Evolutionary conservation across 2,113 vertebrate species (phyloP).

Genomic region (Onychostoma macrolepis): DNA sequence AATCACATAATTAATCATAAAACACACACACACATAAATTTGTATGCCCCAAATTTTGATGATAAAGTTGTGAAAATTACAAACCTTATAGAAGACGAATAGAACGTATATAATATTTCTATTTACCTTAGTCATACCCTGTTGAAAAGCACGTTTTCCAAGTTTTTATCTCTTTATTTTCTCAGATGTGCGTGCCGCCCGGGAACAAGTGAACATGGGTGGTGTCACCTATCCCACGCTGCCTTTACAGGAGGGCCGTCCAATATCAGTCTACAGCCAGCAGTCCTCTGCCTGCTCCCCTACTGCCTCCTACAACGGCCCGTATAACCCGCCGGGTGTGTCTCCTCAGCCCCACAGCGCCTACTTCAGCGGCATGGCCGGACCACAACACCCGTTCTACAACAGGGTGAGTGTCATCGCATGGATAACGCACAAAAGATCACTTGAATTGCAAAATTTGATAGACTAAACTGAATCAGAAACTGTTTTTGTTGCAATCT

Average conservation of each 20-base stretch:
- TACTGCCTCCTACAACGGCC: slow-evolving; percentile 86
- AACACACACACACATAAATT: too few relatives aligned
- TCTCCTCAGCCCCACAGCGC: slow-evolving; percentile 91
- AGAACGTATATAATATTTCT: background rate
- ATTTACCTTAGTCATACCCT: background rate
- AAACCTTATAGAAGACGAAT: background rate
- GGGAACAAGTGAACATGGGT: slow-evolving; percentile 92
- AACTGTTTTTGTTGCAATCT: slow-evolving; percentile 14
- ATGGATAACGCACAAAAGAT: background rate
- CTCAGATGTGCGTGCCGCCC: slow-evolving; percentile 91
- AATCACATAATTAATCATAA: too few relatives aligned
- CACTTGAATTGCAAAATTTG: background rate
- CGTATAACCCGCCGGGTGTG: slow-evolving; percentile 76
- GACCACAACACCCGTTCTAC: slow-evolving; percentile 96
- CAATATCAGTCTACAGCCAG: slow-evolving; percentile 88
- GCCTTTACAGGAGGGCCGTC: slow-evolving; percentile 85
- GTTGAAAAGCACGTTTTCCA: background rate
- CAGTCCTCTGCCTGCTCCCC: slow-evolving; percentile 89
- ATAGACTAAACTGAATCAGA: background rate
- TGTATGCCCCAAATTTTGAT: background rate
- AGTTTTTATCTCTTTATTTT: slow-evolving; percentile 7
- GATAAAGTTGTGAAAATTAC: background rate
- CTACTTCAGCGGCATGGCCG: slow-evolving; percentile 92
- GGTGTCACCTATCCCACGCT: slow-evolving; percentile 84
- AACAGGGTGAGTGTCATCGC: slow-evolving; percentile 71